Percentiles rank a stretch among this genome's conserved stretches.
phyloP scores from a whole-genome alignment of 2,113 vertebrate genomes.

The Monopterus albus region DNA sequence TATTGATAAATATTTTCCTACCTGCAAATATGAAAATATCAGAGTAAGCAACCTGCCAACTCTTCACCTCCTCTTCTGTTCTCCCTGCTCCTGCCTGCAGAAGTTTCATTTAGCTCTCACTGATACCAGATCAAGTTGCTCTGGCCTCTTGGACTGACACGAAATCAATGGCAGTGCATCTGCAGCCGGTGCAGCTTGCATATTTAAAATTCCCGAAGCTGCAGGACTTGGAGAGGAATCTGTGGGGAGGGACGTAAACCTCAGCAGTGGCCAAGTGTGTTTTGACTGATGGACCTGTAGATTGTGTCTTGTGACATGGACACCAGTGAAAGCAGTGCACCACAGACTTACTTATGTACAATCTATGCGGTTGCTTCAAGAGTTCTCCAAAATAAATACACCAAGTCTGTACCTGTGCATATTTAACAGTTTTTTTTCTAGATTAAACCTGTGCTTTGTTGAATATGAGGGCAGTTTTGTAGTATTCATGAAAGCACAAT shows the following conservation, averaged over 20 bases:
- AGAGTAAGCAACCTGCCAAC: constrained; percentile 21
- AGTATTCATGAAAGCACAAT: constrained; percentile 45
- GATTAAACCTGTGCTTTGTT: constrained; percentile 35
- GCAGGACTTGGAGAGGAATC: constrained; percentile 1
- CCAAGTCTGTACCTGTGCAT: not conserved
- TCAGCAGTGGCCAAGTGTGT: constrained; percentile 26
- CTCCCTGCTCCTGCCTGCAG: not conserved
- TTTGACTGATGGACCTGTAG: constrained; percentile 49
- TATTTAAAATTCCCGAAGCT: constrained; percentile 62
- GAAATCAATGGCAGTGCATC: constrained; percentile 60
- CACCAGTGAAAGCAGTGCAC: constrained; percentile 16
- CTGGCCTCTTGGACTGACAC: constrained; percentile 43
- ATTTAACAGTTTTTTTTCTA: constrained; percentile 3
- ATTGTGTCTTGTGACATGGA: constrained; percentile 59
- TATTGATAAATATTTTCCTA: not conserved
- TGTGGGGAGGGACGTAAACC: constrained; percentile 4
- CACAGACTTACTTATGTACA: constrained; percentile 54
- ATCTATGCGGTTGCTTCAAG: constrained; percentile 2
- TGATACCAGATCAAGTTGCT: constrained; percentile 65
- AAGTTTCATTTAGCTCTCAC: constrained; percentile 57
- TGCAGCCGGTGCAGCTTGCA: constrained; percentile 22
- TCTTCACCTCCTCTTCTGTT: not conserved
- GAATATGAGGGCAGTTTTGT: constrained; percentile 29
- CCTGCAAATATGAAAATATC: constrained; percentile 10
- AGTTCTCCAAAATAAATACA: not conserved